phyloP scores from a whole-genome alignment of 1,140 invertebrate genomes.

The Wasmannia auropunctata region DNA sequence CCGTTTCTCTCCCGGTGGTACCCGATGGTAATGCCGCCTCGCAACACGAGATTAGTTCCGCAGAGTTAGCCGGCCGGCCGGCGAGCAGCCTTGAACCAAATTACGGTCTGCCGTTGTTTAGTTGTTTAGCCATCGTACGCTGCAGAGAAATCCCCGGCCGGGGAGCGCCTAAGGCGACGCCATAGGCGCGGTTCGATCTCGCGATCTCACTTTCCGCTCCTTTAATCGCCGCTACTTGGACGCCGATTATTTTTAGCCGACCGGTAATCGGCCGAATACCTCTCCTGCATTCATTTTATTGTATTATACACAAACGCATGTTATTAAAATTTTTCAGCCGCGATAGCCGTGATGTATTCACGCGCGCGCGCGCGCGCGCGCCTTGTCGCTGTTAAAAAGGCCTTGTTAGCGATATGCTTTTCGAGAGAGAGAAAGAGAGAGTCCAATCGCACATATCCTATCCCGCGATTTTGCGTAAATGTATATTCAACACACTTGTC shows the following conservation, averaged over 20 bases:
- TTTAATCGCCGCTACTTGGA: background rate
- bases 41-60: conserved; percentile 73
- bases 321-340: background rate
- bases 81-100: conserved; percentile 69
- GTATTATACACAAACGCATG: background rate
- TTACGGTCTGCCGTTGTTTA: conserved; percentile 70
- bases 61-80: conserved; percentile 63
- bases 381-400: background rate
- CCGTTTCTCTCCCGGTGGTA: background rate
- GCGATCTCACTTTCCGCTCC: background rate
- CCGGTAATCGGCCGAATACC: background rate
- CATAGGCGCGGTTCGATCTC: conserved; percentile 1
- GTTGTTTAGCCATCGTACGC: conserved; percentile 65
- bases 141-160: conserved; percentile 55
- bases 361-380: background rate
- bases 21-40: conserved; percentile 47
- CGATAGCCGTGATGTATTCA: background rate
- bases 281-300: background rate
- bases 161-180: conserved; percentile 28
- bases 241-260: conserved; percentile 13
- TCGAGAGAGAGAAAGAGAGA: background rate
- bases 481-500: conserved; percentile 13
- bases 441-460: background rate
- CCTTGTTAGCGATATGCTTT: background rate
- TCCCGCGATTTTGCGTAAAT: background rate